phyloP scores from a whole-genome alignment of 2,888 invertebrate species.

The Xanthia togata region DNA sequence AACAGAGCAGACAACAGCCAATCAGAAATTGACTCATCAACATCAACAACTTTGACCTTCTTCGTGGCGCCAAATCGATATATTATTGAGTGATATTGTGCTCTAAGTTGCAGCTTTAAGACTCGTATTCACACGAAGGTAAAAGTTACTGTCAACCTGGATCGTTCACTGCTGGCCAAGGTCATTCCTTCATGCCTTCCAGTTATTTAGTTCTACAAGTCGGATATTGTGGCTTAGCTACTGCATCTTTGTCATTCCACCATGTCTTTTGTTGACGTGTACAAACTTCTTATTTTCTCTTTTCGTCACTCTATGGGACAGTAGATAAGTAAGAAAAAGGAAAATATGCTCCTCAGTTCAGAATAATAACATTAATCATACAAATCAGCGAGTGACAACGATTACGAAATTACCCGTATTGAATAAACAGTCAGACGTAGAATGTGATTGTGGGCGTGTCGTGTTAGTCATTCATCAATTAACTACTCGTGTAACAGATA shows the following conservation, averaged over 20 bases:
- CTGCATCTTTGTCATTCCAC: no score
- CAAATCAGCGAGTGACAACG: slow-evolving; percentile 30
- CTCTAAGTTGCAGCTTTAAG: background rate
- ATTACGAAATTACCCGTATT: slow-evolving; percentile 44
- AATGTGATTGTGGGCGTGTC: slow-evolving; percentile 50
- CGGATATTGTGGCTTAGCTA: background rate
- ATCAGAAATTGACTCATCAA: slow-evolving; percentile 1
- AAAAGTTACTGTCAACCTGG: background rate
- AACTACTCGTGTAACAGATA: slow-evolving; percentile 52
- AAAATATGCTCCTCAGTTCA: background rate
- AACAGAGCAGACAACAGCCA: background rate
- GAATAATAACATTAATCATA: slow-evolving; percentile 11
- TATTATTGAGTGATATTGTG: background rate
- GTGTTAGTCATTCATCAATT: slow-evolving; percentile 64
- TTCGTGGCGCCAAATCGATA: no score
- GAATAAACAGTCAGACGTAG: slow-evolving; percentile 35
- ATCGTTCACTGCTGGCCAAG: background rate
- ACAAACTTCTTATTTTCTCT: background rate
- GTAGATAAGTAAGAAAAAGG: background rate
- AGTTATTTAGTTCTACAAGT: background rate
- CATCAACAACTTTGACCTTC: slow-evolving; percentile 12
- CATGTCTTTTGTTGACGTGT: background rate
- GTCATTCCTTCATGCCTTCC: fast-evolving
- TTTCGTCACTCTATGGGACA: background rate
- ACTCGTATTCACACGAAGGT: background rate